These are phyloP conservation scores for Eupsilia transversa DNA, from an alignment of 2,888 invertebrate genomes.

Conservation along the genomic window DNA sequence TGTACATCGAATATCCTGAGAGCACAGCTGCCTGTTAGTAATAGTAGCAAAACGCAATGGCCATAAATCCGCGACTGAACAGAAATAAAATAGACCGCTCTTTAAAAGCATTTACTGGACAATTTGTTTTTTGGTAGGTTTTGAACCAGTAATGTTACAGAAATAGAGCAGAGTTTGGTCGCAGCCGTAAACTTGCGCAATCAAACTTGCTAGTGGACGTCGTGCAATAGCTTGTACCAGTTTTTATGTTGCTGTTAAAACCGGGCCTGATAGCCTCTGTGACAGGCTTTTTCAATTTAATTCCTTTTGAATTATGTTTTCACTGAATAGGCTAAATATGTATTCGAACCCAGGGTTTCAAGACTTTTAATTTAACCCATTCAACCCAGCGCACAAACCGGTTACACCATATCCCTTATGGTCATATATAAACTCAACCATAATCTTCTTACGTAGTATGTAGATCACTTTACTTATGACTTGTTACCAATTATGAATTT, in stretches of 20 bases:
- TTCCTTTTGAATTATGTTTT: not conserved
- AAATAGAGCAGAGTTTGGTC: not conserved
- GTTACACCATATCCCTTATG: conserved; percentile 27
- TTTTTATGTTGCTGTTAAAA: not conserved
- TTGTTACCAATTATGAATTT: conserved; percentile 35
- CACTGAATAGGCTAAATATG: conserved; percentile 2
- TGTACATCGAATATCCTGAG: not conserved
- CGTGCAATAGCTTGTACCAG: not conserved
- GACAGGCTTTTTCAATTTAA: conserved; percentile 11
- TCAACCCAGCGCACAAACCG: conserved; percentile 36
- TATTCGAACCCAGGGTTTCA: conserved; percentile 2
- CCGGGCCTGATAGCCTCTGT: not conserved
- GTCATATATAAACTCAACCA: conserved; percentile 45
- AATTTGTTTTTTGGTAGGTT: not conserved
- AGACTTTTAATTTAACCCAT: conserved; percentile 21
- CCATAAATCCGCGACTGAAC: not conserved
- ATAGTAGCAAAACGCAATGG: not conserved
- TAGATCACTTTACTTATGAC: conserved; percentile 43
- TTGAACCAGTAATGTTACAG: not conserved
- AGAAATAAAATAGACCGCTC: not conserved
- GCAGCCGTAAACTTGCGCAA: conserved; percentile 5
- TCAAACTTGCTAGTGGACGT: conserved; percentile 5
- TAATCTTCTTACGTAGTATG: conserved; percentile 62
- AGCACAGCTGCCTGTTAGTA: not conserved
- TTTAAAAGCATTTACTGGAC: not conserved